Evolutionary conservation across 1,140 invertebrate genomes (phyloP).

Genomic region (Reticulitermes speratus): DNA sequence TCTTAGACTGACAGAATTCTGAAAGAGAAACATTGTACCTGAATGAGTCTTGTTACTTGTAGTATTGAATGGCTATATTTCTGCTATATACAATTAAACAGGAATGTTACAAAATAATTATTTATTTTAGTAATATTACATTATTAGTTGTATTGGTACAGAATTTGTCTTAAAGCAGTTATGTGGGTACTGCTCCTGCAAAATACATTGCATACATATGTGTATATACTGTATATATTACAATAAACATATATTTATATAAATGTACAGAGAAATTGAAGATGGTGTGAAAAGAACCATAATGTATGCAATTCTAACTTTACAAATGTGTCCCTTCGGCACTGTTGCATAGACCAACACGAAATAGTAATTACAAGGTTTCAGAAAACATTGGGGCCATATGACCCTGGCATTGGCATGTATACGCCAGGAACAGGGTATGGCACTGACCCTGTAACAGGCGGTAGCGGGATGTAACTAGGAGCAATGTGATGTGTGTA

Average conservation of each 20-base stretch:
- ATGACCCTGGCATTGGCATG: conserved; percentile 60
- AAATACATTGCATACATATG: background rate
- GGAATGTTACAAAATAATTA: conserved; percentile 6
- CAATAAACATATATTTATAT: background rate
- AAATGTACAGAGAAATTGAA: conserved; percentile 16
- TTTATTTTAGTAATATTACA: background rate
- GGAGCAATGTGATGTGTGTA: background rate
- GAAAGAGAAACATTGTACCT: no score
- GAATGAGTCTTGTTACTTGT: no score
- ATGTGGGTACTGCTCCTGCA: background rate
- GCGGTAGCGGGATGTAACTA: background rate
- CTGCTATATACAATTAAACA: background rate
- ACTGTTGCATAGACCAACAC: background rate
- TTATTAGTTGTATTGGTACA: background rate
- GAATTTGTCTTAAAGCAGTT: background rate
- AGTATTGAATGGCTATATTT: background rate
- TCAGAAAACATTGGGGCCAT: conserved; percentile 39
- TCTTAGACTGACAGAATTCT: no score
- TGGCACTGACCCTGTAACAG: background rate
- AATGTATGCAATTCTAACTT: background rate
- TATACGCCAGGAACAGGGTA: conserved; percentile 42
- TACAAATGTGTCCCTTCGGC: background rate
- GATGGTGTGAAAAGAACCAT: background rate
- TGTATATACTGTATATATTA: background rate
- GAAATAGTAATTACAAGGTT: background rate